phyloP scores from a whole-genome alignment of 2,888 invertebrate genomes.

The Agriopis leucophaearia region DNA sequence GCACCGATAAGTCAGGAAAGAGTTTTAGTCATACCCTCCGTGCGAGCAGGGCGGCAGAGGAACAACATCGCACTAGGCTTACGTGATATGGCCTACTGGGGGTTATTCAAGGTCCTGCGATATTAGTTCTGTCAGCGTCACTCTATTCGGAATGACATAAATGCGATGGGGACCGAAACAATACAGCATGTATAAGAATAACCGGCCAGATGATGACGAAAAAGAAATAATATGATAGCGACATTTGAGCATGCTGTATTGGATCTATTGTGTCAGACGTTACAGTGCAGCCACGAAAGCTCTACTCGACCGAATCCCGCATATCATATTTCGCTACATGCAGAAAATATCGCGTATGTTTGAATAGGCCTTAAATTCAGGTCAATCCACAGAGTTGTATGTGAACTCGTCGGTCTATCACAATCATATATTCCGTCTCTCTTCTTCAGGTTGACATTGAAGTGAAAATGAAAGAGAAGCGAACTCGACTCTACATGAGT shows the following conservation, averaged over 20 bases:
- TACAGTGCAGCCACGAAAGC: neutral
- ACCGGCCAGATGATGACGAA: too few relatives aligned
- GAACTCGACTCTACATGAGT: neutral
- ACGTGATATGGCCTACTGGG: too few relatives aligned
- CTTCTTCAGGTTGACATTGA: neutral
- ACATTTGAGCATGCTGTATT: neutral
- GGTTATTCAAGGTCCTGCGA: too few relatives aligned
- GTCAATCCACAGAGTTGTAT: neutral
- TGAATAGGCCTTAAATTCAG: constrained; percentile 1
- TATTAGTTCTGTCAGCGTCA: too few relatives aligned
- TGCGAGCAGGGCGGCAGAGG: too few relatives aligned
- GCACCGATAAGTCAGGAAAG: too few relatives aligned
- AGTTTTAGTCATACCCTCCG: too few relatives aligned
- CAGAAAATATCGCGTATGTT: neutral
- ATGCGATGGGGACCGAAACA: too few relatives aligned
- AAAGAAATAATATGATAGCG: neutral
- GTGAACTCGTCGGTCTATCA: too few relatives aligned
- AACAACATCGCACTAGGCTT: too few relatives aligned
- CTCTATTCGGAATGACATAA: too few relatives aligned
- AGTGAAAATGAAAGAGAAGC: constrained; percentile 5
- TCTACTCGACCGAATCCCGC: neutral
- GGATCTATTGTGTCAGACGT: neutral
- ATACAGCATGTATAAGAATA: too few relatives aligned
- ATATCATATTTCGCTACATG: neutral
- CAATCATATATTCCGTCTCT: neutral